Base-by-base conservation (phyloP, 2,888 invertebrate genomes). In the Neoscelio sp. region DNA sequence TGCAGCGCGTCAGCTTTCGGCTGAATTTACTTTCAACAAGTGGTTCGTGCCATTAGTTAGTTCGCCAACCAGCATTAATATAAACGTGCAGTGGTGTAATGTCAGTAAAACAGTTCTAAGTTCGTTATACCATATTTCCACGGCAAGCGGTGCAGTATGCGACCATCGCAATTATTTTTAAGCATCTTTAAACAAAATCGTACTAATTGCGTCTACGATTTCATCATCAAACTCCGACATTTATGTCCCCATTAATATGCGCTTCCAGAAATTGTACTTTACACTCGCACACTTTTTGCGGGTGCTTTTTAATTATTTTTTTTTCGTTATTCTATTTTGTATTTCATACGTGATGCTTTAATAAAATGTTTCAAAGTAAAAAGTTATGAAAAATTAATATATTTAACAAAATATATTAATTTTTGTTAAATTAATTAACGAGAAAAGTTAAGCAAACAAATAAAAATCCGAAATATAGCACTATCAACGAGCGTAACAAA, bases 41-140 rank as follows among this genome's bases (percentile, higher is more conserved):
- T 70, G 68, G 68, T 70, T 70, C 58, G 23, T 48, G 40, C 48
- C 56, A 70, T 70, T 70, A 70, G 70, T 70, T 64, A 62, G 62
- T 18, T 46, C 62, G 35, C 54, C 62, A 54, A 35, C 23, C 54
- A 20, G 44, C 64, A 64, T 64, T 73, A 54, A 71, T 71, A 73
- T 64, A 56, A 73, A 64, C 35, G 54, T 17, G 54, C 42, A 26
- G 23, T 15, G 30, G n/a, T 17, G 58, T 35, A 28, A 35, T 30
- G 52, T 30, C 42, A 30, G 42, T 42, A 23, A 8, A 50, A 38
- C 28, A 48, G 48, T 23, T n/a, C 30, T 23, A 12, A 28, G 38
- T 50, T 70, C 50, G 70, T 70, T 70, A 70, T 48, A 48, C 40
- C 28, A 33, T 54, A 28, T 26, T 12, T 13, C 56, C n/a, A 26